Percentiles rank a stretch among this genome's conserved stretches.
Conservation (phyloP, 2,113 vertebrate genomes). For the Nothobranchius kuhntae region DNA sequence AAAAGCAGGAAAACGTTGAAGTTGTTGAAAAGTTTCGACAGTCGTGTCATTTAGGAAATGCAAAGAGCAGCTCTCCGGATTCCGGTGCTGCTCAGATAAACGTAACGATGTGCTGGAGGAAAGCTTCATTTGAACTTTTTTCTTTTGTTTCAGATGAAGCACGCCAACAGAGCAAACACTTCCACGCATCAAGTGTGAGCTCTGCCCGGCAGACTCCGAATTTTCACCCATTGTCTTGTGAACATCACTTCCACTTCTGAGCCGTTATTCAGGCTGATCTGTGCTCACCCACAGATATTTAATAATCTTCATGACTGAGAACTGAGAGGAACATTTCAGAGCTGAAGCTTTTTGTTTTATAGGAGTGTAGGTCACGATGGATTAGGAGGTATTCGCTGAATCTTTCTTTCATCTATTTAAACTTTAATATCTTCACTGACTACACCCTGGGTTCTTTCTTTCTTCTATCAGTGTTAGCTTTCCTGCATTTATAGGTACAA, state of each 20-base stretch:
- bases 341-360: conserved; percentile 4
- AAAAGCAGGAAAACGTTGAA: no score
- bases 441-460: background rate
- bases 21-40: no score
- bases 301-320: conserved; percentile 13
- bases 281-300: conserved; percentile 2
- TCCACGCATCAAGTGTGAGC: background rate
- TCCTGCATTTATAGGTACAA: no score
- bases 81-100: background rate
- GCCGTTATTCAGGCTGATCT: conserved; percentile 2
- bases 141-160: background rate
- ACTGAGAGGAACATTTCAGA: conserved; percentile 4
- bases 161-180: background rate
- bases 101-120: background rate
- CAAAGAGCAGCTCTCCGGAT: no score
- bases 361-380: conserved; percentile 5
- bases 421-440: conserved; percentile 4
- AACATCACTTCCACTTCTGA: conserved; percentile 2
- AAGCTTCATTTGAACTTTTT: background rate
- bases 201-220: background rate
- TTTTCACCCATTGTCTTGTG: conserved; percentile 10
- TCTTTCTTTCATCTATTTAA: background rate
- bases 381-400: conserved; percentile 7
- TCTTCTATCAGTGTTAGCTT: no score
- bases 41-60: no score